Evolutionary conservation across 2,113 vertebrate genomes (phyloP), one percentile per base, ranked within the genome.

Genomic region (Alectura lathami): DNA sequence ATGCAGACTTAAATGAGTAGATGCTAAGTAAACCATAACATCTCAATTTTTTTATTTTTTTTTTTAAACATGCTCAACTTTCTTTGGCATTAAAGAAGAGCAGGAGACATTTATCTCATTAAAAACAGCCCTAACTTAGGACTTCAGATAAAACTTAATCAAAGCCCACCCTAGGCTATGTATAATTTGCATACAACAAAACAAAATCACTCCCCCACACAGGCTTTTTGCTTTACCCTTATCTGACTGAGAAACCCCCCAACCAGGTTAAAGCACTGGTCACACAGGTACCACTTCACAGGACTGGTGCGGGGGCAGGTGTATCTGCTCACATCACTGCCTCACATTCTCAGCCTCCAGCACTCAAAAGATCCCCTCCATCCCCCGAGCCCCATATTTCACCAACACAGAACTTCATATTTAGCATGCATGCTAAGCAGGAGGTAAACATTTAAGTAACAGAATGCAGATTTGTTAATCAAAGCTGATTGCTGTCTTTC

Each of bases 401-500:
- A 48, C 67, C 82, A 12, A 84, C 48, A 66, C 70, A 63, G 89
- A 91, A 87, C 3, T 23, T 45, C 78, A 6, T 34, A 66, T 79
- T 89, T 88, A 15, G 78, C 72, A 62, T 47, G 67, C 56, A 79
- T 64, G 57, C 83, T 83, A 86, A 96, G 89, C 62, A 66, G 47
- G 83, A 56, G 38, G 56, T 79, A 92, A 94, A 89, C 75, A 86
- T 89, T 94, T 74, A 89, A 93, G 87, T 80, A 79, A 83, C 75
- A 83, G 40, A 77, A 96, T 59, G 64, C 59, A 83, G 85, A 93
- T 77, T 42, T 5, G 12, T 82, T 95, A 88, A 91, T 96, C 89
- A 96, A 76, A 91, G 94, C 78, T 78, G 83, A 88, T 89, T 69
- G 91, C 75, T 51, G 94, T 63, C 22, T 93, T 93, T 79, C 85